Evolutionary conservation across 2,888 invertebrate species (phyloP).

Genomic region (Philhelius pedissequus): DNA sequence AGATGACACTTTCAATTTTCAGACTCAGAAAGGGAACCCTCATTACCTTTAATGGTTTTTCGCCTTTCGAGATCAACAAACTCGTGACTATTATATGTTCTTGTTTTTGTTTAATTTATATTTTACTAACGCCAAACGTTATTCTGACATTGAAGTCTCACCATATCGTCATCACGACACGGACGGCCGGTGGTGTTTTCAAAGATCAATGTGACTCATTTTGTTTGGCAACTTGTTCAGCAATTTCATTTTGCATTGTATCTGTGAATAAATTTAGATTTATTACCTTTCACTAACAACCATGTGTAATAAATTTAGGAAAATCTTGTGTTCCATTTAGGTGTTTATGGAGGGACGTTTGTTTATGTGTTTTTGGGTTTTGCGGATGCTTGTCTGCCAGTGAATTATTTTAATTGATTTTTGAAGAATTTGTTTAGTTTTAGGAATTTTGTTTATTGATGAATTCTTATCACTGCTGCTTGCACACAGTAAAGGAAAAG

Average conservation of each 20-base stretch:
- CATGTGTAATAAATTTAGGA: background rate
- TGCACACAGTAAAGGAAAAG: too few relatives aligned
- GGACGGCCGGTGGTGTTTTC: too few relatives aligned
- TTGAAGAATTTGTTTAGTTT: background rate
- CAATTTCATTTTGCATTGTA: background rate
- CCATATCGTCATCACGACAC: background rate
- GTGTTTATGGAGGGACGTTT: background rate
- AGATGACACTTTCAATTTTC: conserved; percentile 5
- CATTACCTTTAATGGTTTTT: background rate
- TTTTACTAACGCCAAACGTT: background rate
- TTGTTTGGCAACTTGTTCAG: background rate
- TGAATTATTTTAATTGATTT: background rate
- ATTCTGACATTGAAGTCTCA: too few relatives aligned
- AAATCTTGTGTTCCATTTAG: background rate
- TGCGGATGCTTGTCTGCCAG: background rate
- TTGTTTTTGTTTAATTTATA: background rate
- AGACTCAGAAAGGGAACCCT: background rate
- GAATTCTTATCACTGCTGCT: background rate
- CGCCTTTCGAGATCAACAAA: background rate
- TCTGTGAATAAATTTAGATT: background rate
- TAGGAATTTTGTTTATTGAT: background rate
- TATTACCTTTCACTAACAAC: background rate
- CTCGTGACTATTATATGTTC: background rate
- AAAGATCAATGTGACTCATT: conserved; percentile 3
- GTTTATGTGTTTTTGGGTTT: background rate